phyloP scores from a whole-genome alignment of 2,888 invertebrate genomes.

The Chymomyza caudatula region DNA sequence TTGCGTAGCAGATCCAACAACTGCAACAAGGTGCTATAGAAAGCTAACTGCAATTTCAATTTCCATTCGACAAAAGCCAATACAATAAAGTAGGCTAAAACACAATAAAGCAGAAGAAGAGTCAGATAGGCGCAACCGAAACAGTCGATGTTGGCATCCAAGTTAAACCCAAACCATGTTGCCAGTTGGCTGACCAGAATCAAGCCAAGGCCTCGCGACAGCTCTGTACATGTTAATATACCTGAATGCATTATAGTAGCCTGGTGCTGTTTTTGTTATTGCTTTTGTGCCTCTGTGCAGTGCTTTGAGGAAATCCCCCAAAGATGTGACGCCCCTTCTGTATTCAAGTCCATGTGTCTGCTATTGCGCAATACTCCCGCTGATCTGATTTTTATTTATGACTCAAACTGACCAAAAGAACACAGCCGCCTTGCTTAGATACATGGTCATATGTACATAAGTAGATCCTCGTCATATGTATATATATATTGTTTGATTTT shows the following conservation, averaged over 20 bases:
- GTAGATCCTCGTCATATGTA: neutral
- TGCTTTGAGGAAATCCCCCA: neutral
- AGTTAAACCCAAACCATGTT: conserved; percentile 67
- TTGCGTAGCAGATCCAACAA: neutral
- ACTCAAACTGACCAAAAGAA: conserved; percentile 11
- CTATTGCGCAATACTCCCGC: conserved; percentile 76
- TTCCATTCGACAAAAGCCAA: conserved; percentile 68
- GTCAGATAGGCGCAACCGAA: conserved; percentile 4
- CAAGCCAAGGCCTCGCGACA: conserved; percentile 5
- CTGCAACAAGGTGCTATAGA: conserved; percentile 34
- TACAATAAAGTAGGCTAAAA: conserved; percentile 63
- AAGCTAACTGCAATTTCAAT: conserved; percentile 72
- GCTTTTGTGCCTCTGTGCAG: too few relatives aligned
- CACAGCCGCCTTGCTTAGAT: neutral
- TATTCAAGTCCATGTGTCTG: conserved; percentile 19
- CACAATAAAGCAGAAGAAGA: conserved; percentile 6
- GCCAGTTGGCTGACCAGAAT: conserved; percentile 10
- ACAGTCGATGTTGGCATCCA: neutral
- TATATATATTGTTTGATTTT: conserved; percentile 22
- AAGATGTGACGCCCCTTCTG: neutral
- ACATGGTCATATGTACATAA: neutral
- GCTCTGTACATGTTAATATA: neutral
- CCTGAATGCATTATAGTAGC: neutral
- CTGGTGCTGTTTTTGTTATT: neutral
- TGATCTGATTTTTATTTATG: conserved; percentile 76